Evolutionary conservation across 2,113 vertebrate species (phyloP), one percentile per base, ranked within the genome.

Genomic region (Prunella himalayana): DNA sequence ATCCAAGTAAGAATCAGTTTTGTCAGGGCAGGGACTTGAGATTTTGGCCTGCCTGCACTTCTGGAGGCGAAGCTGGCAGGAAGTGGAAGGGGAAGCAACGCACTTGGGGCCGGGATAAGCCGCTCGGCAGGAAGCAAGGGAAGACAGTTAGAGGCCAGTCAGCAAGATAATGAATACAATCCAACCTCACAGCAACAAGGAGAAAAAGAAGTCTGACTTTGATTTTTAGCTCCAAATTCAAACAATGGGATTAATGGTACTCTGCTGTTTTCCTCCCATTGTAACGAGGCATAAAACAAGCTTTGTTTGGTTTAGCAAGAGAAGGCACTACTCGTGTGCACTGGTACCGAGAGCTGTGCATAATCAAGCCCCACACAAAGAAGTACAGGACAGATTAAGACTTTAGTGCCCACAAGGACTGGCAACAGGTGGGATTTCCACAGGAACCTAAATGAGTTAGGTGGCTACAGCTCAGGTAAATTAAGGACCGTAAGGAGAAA

Each of bases 31-130:
- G 23, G 18, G 27, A 82, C 69, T 92, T 66, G 7, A 91, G 72
- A 33, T 47, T 81, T 77, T 50, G 71, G 75, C 85, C 41, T 44
- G 75, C 63, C 63, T 82, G 75, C 3, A 2, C 28, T 94, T 76
- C 66, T 90, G 85, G 90, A 95, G 60, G 82, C 0, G 1, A 94
- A 75, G 82, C 70, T 87, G 92, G 65, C 94, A 93, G 94, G 96
- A 96, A 94, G 94, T 73, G 88, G 92, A 97, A 96, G 54, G 51
- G 92, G 96, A 96, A 97, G 95, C 80, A 92, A 88, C 18, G 15
- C 51, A 22, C 76, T 94, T 47, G 2, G 1, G 79, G 71, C 76
- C 0, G 1, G 94, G 92, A 90, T 80, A 94, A 90, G 70, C 78
- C 18, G 71, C 85, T 60, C 50, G 17, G 85, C 95, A 92, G 96